Conservation (phyloP, 2,888 invertebrate species). For the Zygogramma bicolorata region DNA sequence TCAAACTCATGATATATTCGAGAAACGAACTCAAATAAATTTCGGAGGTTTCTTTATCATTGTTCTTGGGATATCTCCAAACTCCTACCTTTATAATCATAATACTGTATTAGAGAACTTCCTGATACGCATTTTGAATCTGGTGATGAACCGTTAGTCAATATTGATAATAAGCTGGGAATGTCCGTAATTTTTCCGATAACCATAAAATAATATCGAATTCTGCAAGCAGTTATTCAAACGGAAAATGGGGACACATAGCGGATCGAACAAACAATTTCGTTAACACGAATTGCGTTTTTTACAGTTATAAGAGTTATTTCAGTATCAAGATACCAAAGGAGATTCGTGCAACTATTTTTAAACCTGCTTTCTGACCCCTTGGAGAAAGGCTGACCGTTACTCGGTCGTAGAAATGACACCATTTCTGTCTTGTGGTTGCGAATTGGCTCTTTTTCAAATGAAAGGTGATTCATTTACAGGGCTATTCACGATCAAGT, state of each 20-base stretch:
- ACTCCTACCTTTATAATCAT: not conserved
- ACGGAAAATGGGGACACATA: slow-evolving; percentile 55
- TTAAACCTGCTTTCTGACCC: slow-evolving; percentile 40
- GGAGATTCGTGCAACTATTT: slow-evolving; percentile 43
- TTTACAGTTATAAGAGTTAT: slow-evolving; percentile 27
- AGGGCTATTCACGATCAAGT: not conserved
- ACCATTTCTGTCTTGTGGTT: slow-evolving; percentile 1
- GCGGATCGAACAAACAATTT: slow-evolving; percentile 52
- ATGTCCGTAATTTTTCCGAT: not conserved
- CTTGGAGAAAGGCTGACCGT: slow-evolving; percentile 43
- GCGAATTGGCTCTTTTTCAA: not conserved
- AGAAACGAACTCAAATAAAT: no score
- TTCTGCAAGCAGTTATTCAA: slow-evolving; percentile 12
- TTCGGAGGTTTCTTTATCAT: no score
- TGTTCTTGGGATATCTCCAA: no score
- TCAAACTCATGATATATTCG: no score
- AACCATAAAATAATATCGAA: slow-evolving; percentile 4
- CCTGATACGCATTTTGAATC: not conserved
- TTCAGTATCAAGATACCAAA: slow-evolving; percentile 11
- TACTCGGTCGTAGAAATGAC: slow-evolving; percentile 38
- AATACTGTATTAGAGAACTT: not conserved
- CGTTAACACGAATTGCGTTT: slow-evolving; percentile 24
- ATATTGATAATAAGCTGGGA: not conserved
- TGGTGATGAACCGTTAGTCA: not conserved
- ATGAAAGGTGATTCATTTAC: not conserved